Percentiles rank a stretch among this genome's conserved stretches.
phyloP scores from a whole-genome alignment of 2,797 vertebrate genomes.

The Chiloscyllium punctatum region DNA sequence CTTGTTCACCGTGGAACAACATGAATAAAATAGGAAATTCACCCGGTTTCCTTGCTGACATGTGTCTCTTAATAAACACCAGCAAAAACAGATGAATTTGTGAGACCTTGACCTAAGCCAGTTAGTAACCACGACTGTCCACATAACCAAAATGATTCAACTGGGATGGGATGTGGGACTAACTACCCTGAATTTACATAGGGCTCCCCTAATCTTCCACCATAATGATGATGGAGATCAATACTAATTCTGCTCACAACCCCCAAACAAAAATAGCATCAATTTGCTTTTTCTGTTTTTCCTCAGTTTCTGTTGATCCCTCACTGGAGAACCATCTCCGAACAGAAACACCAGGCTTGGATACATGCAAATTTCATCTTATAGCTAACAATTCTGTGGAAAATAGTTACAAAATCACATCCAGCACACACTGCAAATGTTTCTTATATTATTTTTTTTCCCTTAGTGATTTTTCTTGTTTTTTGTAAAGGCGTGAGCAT shows the following conservation, averaged over 20 bases:
- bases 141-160: background rate
- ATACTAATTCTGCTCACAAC: no score
- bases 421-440: background rate
- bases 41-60: background rate
- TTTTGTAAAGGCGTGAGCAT: background rate
- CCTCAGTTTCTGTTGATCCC: background rate
- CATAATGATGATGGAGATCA: background rate
- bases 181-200: background rate
- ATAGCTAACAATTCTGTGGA: background rate
- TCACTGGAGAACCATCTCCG: background rate
- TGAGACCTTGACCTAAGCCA: background rate
- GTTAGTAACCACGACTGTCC: background rate
- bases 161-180: background rate
- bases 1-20: background rate
- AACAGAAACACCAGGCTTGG: background rate
- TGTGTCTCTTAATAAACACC: background rate
- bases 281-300: background rate
- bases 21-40: background rate
- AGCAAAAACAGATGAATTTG: background rate
- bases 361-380: background rate
- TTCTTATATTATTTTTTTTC: background rate
- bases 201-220: background rate
- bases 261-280: background rate
- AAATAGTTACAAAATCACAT: background rate
- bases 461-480: background rate